Conservation (phyloP, 1,140 invertebrate species). For the Heterodera schachtii region DNA sequence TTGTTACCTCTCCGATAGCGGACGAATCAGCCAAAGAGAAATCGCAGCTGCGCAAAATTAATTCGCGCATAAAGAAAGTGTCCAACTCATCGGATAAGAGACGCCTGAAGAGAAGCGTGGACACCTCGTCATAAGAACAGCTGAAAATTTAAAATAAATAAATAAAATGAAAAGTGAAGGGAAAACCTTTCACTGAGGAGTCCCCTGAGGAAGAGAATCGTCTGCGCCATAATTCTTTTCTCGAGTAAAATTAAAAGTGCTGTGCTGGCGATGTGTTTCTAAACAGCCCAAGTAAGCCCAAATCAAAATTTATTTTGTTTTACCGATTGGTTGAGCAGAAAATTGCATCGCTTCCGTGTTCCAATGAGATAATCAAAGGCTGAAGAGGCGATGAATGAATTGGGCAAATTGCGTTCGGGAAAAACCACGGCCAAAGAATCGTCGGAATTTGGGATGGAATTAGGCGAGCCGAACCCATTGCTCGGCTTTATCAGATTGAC, state of each 20-base stretch:
- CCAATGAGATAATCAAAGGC: conserved; percentile 12
- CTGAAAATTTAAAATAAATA: neutral
- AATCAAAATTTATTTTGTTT: conserved; percentile 1
- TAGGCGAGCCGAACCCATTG: neutral
- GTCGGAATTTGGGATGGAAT: too few species aligned
- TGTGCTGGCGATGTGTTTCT: neutral
- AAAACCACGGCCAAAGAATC: too few species aligned
- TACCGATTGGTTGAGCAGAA: conserved; percentile 8
- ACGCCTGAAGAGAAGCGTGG: conserved; percentile 10
- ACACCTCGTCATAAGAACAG: conserved; percentile 8
- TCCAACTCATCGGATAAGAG: conserved; percentile 1
- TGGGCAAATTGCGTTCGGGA: too few species aligned
- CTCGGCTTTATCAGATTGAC: conserved; percentile 3
- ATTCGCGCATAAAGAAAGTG: neutral
- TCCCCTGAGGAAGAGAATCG: conserved; percentile 15
- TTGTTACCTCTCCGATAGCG: conserved; percentile 15
- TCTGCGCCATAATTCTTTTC: conserved; percentile 5
- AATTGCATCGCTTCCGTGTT: neutral
- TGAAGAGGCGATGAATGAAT: neutral
- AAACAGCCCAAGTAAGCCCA: neutral
- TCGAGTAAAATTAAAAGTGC: neutral
- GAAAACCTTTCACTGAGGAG: conserved; percentile 14
- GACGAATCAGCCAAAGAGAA: neutral
- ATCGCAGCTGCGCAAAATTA: conserved; percentile 21
- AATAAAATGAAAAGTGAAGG: neutral